These are phyloP conservation scores for Myiopsitta monachus DNA, from an alignment of 2,113 vertebrate species.

Conservation along the genomic window DNA sequence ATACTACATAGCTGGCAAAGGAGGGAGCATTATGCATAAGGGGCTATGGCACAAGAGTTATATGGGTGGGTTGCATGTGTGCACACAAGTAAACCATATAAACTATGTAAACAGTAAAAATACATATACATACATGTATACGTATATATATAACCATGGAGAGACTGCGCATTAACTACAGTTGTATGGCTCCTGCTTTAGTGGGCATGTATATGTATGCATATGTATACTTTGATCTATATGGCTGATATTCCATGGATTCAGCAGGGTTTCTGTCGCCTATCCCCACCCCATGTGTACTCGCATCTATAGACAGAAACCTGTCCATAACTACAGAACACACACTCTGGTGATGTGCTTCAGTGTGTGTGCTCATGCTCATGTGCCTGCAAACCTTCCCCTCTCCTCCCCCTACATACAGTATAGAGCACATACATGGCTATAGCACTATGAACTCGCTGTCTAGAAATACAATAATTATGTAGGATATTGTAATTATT, in stretches of 20 bases:
- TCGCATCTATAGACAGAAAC: neutral
- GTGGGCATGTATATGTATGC: neutral
- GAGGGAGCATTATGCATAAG: neutral
- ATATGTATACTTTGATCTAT: no score
- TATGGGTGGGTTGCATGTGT: no score
- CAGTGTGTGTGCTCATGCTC: no score
- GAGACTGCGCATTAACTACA: no score
- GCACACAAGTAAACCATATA: neutral
- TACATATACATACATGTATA: neutral
- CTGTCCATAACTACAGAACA: neutral
- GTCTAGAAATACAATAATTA: no score
- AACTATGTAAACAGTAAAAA: neutral
- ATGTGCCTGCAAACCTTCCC: no score
- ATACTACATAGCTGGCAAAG: neutral
- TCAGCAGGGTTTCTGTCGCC: neutral
- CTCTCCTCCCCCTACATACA: neutral
- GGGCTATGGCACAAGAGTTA: neutral
- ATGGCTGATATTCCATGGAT: neutral
- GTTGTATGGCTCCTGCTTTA: neutral
- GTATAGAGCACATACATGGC: no score
- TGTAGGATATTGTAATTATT: neutral
- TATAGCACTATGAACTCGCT: fast-evolving
- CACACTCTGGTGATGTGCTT: no score
- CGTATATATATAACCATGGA: neutral
- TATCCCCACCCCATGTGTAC: neutral